phyloP scores from a whole-genome alignment of 2,113 vertebrate genomes.

The Thermophis baileyi region DNA sequence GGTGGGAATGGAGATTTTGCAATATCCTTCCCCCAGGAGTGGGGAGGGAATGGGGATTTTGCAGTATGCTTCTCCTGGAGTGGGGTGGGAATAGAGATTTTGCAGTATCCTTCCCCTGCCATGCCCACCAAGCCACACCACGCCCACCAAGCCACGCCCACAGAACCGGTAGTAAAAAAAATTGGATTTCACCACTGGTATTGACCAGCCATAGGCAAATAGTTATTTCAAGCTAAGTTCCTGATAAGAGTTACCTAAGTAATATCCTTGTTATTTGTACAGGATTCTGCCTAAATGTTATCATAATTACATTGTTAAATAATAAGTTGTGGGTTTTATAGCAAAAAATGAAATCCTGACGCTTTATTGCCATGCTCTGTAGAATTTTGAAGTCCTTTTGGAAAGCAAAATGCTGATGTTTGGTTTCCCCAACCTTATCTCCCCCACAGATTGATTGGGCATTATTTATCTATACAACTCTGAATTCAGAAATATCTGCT shows the following conservation, averaged over 20 bases:
- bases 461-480: constrained; percentile 51
- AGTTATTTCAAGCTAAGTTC: not conserved
- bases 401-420: not conserved
- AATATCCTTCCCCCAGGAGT: no score
- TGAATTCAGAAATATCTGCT: constrained; percentile 48
- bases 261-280: not conserved
- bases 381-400: constrained; percentile 37
- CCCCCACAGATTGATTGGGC: constrained; percentile 31
- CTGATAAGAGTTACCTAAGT: not conserved
- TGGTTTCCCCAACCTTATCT: not conserved
- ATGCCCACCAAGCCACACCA: no score
- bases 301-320: not conserved
- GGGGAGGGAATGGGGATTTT: no score
- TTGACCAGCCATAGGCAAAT: not conserved
- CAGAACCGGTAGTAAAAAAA: no score
- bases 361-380: constrained; percentile 47
- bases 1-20: no score
- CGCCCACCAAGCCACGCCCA: no score
- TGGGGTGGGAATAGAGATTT: no score
- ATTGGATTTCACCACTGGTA: no score
- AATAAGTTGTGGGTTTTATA: not conserved
- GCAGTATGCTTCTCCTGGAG: no score
- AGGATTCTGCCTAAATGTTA: not conserved
- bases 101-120: no score
- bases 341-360: constrained; percentile 63